These are phyloP conservation scores for cattle (Bos taurus) DNA, from an alignment of 2,113 vertebrate genomes.

Conservation along the genomic window ARS-UCD2.0 NC_037337.1:15540501-15541000, in stretches of 20 bases:
- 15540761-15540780: not conserved
- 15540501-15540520: not conserved
- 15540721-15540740: not conserved
- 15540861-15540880: not conserved
- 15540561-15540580: accelerated
- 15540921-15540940: not conserved
- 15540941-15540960: not conserved
- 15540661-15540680: not conserved
- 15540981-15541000: not conserved
- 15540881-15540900: not conserved
- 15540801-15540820: not conserved
- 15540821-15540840: not conserved
- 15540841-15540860: not conserved
- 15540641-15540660: not conserved
- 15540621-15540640: not conserved
- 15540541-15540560: not conserved
- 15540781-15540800: not conserved
- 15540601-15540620: not conserved
- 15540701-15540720: not conserved
- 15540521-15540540: not conserved
- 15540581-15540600: not conserved
- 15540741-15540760: not conserved
- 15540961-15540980: too few species aligned
- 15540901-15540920: not conserved
- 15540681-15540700: not conserved